Percentiles rank a stretch among this genome's conserved stretches.
phyloP scores from a whole-genome alignment of 23 tunicate species.

The Halocynthia aurantium region DNA sequence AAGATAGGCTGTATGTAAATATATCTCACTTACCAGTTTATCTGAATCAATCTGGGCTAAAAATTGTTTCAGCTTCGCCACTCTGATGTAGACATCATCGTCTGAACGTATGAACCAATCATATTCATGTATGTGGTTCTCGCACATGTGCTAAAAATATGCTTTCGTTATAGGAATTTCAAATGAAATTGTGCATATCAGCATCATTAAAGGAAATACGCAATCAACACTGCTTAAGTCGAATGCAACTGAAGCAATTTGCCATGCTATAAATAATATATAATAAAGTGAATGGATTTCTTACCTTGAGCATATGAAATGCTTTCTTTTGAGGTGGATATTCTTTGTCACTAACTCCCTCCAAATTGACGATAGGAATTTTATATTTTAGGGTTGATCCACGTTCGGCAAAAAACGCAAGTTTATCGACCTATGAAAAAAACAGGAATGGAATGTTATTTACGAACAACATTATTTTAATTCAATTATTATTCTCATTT shows the following conservation, averaged over 20 bases:
- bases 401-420: conserved; percentile 60
- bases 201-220: too few species aligned
- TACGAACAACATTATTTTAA: not conserved
- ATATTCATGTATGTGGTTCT: conserved; percentile 62
- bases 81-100: conserved; percentile 84
- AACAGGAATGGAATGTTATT: not conserved
- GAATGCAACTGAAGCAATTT: not conserved
- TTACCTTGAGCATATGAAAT: conserved; percentile 75
- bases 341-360: conserved; percentile 60
- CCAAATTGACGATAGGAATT: conserved; percentile 68
- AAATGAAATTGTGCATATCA: too few species aligned
- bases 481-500: not conserved
- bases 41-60: conserved; percentile 58
- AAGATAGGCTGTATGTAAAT: too few species aligned
- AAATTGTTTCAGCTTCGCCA: conserved; percentile 41
- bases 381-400: conserved; percentile 40
- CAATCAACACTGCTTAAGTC: too few species aligned
- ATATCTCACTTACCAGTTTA: conserved; percentile 28
- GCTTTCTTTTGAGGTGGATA: conserved; percentile 90
- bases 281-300: too few species aligned
- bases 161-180: not conserved
- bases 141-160: conserved; percentile 63
- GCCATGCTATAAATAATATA: too few species aligned
- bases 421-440: conserved; percentile 52
- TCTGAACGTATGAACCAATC: conserved; percentile 95